Conservation (phyloP, 2,888 invertebrate genomes). For the Apamea anceps region DNA sequence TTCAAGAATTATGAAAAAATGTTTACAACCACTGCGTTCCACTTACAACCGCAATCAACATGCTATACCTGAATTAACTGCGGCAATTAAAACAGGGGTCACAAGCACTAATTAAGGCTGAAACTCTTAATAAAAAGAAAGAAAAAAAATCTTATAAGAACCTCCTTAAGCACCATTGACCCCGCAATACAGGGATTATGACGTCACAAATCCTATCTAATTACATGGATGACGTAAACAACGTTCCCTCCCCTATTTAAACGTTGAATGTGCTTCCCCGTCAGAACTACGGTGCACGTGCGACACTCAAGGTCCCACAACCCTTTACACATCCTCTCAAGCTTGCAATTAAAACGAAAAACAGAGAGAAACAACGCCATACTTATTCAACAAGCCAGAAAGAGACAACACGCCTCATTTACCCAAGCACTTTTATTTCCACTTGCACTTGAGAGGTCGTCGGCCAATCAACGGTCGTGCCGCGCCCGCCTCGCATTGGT, state of each 20-base stretch:
- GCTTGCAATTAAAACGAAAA: slow-evolving; percentile 90
- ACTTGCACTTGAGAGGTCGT: slow-evolving; percentile 87
- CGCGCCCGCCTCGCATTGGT: slow-evolving; percentile 88
- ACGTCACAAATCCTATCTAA: slow-evolving; percentile 66
- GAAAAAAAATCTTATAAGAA: slow-evolving; percentile 21
- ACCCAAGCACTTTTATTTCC: slow-evolving; percentile 89
- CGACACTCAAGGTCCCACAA: slow-evolving; percentile 89
- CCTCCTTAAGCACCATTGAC: slow-evolving; percentile 66
- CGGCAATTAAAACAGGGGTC: slow-evolving; percentile 37
- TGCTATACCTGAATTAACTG: slow-evolving; percentile 34
- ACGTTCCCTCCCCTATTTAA: slow-evolving; percentile 80
- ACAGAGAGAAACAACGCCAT: slow-evolving; percentile 80
- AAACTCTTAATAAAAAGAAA: slow-evolving; percentile 35
- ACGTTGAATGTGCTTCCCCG: slow-evolving; percentile 86
- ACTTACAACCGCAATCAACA: slow-evolving; percentile 29
- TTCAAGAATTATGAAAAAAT: slow-evolving; percentile 10
- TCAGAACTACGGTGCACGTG: slow-evolving; percentile 83
- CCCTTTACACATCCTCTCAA: slow-evolving; percentile 89
- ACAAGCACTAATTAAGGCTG: slow-evolving; percentile 49
- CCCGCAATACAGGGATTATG: slow-evolving; percentile 60
- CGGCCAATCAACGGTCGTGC: slow-evolving; percentile 89
- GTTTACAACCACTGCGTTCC: slow-evolving; percentile 14
- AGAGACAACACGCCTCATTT: slow-evolving; percentile 87
- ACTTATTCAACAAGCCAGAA: slow-evolving; percentile 74
- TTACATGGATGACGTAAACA: slow-evolving; percentile 82